Evolutionary conservation across 2,888 invertebrate genomes (phyloP), one percentile per base, ranked within the genome.

Genomic region (Cephus runcator): DNA sequence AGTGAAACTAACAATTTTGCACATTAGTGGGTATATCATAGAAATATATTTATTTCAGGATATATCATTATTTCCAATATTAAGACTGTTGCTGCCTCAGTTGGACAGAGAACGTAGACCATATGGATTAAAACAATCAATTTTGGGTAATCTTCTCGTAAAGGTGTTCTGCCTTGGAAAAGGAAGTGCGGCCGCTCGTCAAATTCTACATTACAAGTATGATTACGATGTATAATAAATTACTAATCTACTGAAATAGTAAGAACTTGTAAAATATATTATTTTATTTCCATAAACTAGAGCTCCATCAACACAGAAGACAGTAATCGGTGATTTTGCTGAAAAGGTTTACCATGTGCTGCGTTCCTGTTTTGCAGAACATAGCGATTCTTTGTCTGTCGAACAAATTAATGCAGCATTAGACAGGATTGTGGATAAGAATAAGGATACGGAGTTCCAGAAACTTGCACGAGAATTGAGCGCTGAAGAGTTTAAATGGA

Each of bases 401-500:
- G 92, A 93, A 34, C 94, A 96, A 79, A 93, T 98, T 1, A 98
- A 98, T 89, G 90, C 92, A 0, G 93, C 94, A 87, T 93, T 98
- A 12, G 96, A 98, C 88, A 93, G 93, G 76, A 95, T 98, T 78
- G 95, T 97, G 0, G 91, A 92, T 31, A 94, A 94, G 81, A 94
- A 96, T 82, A 92, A 94, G 69, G 94, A 95, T 86, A 93, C 94
- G 36, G 93, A 94, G 79, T 93, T 98, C 79, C 93, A 94, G 77
- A 92, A 93, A 75, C 93, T 97, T 74, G 92, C 97, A 40, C 93
- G 94, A 81, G 93, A 93, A 82, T 93, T 96, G 84, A 95, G 95
- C 11, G 94, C 96, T 0, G 89, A 94, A 23, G 97, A 98, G 90
- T 94, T 97, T 82, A 98, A 97, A 92, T 99, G 98, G 98, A 93